phyloP scores from a whole-genome alignment of 2,113 vertebrate species.

The Dipodomys ordii region DNA sequence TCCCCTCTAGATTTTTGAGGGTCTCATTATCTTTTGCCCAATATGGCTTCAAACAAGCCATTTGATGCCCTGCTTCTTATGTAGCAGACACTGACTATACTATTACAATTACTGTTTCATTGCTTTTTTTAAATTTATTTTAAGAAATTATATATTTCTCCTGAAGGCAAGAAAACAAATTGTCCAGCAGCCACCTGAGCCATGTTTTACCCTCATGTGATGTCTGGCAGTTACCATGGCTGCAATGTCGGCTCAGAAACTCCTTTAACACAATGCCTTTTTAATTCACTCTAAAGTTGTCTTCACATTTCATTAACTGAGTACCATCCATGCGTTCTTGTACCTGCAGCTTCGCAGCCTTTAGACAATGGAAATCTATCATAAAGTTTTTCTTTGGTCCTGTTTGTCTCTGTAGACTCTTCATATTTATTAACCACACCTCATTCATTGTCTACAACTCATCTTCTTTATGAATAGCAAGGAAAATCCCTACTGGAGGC shows the following conservation, averaged over 20 bases:
- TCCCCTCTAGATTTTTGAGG: too few relatives aligned
- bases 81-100: too few relatives aligned
- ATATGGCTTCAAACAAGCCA: too few relatives aligned
- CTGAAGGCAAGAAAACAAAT: background rate
- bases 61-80: background rate
- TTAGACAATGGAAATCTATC: background rate
- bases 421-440: background rate
- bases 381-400: background rate
- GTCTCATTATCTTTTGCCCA: too few relatives aligned
- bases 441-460: background rate
- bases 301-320: constrained; percentile 65
- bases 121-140: background rate
- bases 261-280: constrained; percentile 13
- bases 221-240: constrained; percentile 21
- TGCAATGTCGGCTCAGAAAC: background rate
- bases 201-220: background rate
- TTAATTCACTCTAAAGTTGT: constrained; percentile 47
- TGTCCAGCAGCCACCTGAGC: background rate
- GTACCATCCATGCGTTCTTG: background rate
- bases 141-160: background rate
- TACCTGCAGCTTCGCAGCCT: background rate
- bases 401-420: background rate
- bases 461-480: background rate
- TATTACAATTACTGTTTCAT: background rate
- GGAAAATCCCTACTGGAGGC: background rate